These are phyloP conservation scores for Watsonalla cultraria DNA, from an alignment of 2,888 invertebrate species.

Conservation along the genomic window DNA sequence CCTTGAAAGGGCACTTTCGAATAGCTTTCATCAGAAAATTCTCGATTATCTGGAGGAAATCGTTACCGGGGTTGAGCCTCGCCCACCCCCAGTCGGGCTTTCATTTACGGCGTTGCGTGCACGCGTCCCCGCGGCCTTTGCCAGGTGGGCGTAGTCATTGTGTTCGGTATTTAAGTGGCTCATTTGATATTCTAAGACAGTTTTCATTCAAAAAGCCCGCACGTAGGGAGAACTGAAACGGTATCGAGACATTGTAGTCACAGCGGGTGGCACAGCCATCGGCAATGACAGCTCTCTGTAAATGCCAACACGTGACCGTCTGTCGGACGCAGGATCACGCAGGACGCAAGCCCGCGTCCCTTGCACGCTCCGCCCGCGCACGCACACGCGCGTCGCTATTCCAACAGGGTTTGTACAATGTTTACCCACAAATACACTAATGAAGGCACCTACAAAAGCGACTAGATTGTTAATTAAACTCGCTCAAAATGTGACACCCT, in stretches of 20 bases:
- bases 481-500: conserved; percentile 78
- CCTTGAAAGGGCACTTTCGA: conserved; percentile 67
- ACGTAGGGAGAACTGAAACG: conserved; percentile 49
- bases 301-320: conserved; percentile 40
- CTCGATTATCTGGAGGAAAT: conserved; percentile 76
- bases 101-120: conserved; percentile 75
- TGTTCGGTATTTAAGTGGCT: conserved; percentile 76
- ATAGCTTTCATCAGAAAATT: conserved; percentile 75
- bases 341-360: conserved; percentile 6
- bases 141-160: conserved; percentile 75
- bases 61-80: conserved; percentile 71
- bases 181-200: conserved; percentile 77
- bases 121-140: conserved; percentile 69
- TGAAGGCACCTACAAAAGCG: conserved; percentile 78
- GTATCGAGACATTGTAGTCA: conserved; percentile 57
- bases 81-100: conserved; percentile 65
- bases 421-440: conserved; percentile 79
- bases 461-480: conserved; percentile 79
- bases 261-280: conserved; percentile 26
- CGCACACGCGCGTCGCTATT: conserved; percentile 51
- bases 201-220: conserved; percentile 71
- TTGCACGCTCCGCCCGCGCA: conserved; percentile 28
- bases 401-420: conserved; percentile 63
- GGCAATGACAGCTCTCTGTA: conserved; percentile 32
- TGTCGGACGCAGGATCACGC: conserved; percentile 18